These are phyloP conservation scores for Allobates femoralis DNA, from an alignment of 2,797 vertebrate genomes.

Conservation along the genomic window DNA sequence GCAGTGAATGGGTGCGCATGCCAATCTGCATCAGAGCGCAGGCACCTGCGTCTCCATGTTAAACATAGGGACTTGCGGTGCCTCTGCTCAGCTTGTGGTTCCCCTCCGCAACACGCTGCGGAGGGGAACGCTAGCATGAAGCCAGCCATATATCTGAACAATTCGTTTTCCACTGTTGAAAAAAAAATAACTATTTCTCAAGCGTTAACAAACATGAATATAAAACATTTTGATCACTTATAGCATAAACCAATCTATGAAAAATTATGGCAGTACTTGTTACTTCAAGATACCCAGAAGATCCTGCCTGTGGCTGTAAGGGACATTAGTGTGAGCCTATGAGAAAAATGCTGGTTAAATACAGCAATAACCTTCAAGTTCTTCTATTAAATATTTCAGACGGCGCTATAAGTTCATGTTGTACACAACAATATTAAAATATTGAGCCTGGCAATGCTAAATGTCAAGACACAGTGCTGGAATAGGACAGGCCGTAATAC, in stretches of 20 bases:
- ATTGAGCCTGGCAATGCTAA: neutral
- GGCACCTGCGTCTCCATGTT: too few relatives aligned
- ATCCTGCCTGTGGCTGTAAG: constrained; percentile 11
- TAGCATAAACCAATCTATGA: neutral
- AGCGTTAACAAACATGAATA: neutral
- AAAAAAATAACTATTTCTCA: neutral
- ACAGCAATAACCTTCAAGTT: constrained; percentile 30
- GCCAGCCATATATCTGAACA: neutral
- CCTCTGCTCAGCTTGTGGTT: too few relatives aligned
- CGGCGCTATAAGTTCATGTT: constrained; percentile 3
- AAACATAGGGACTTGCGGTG: too few relatives aligned
- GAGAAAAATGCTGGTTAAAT: constrained; percentile 16
- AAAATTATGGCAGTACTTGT: neutral
- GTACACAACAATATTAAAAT: constrained; percentile 5
- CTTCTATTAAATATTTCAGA: constrained; percentile 20
- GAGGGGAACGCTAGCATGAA: too few relatives aligned
- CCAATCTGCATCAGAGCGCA: too few relatives aligned
- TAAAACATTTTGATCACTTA: neutral
- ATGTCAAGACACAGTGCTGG: neutral
- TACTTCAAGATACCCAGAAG: constrained; percentile 4
- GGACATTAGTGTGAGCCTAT: neutral
- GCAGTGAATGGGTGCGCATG: too few relatives aligned
- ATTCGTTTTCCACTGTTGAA: neutral
- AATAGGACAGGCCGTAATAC: neutral
- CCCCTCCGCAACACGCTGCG: too few relatives aligned